These are phyloP conservation scores for Donacobius atricapilla DNA, from an alignment of 2,113 vertebrate species.

Conservation along the genomic window DNA sequence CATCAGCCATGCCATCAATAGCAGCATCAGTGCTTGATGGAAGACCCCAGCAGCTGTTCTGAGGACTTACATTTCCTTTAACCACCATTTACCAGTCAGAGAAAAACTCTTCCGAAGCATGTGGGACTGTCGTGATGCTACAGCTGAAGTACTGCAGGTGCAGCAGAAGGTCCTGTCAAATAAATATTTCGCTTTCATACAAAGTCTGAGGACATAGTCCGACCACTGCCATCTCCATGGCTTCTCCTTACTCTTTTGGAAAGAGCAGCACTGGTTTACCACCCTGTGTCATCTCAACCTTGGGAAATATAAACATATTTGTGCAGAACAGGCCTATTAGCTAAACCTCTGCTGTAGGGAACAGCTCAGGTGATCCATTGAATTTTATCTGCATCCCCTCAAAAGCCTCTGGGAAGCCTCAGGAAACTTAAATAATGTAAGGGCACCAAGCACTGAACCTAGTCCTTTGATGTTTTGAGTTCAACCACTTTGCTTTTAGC, in stretches of 20 bases:
- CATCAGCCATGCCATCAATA: not conserved
- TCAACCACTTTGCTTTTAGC: not conserved
- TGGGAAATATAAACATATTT: not conserved
- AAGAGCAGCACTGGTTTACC: not conserved
- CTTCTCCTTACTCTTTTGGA: not conserved
- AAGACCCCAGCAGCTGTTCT: not conserved
- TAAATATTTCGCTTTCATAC: not conserved
- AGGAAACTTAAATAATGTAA: not conserved
- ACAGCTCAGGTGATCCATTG: not conserved
- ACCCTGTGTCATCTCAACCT: rapidly evolving
- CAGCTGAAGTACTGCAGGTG: not conserved
- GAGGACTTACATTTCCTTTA: not conserved
- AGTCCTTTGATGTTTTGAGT: not conserved
- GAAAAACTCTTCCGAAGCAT: not conserved
- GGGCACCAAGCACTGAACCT: not conserved
- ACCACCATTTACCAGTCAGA: rapidly evolving
- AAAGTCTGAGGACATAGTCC: not conserved
- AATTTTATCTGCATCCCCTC: not conserved
- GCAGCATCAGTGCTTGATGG: not conserved
- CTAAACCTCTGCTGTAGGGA: not conserved
- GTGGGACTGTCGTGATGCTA: not conserved
- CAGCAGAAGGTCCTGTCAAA: not conserved
- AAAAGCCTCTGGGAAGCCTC: not conserved
- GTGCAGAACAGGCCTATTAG: not conserved
- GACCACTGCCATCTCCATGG: not conserved